These are phyloP conservation scores for Acanthurus tractus DNA, from an alignment of 2,797 vertebrate species.

Conservation along the genomic window DNA sequence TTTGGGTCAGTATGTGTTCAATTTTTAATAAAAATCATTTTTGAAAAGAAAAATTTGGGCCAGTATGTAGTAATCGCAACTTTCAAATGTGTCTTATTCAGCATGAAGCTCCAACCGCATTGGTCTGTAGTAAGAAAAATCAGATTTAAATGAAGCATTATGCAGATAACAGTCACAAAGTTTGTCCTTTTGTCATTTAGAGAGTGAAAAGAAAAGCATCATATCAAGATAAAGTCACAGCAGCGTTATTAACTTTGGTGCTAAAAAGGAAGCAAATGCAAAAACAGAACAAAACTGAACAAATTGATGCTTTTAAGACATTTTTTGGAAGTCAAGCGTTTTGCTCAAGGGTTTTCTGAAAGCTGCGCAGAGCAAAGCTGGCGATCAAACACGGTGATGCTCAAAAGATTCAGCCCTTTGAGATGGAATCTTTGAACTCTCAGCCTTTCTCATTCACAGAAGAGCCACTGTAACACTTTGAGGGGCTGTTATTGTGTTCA, in stretches of 20 bases:
- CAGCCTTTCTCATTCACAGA: constrained; percentile 41
- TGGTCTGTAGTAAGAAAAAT: not conserved
- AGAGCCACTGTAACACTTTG: constrained; percentile 50
- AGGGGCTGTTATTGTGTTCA: constrained; percentile 53
- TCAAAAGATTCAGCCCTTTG: constrained; percentile 52
- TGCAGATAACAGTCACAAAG: not conserved
- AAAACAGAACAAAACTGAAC: not conserved
- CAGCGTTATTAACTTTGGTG: not conserved
- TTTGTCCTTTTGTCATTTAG: not conserved
- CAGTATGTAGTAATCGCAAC: not conserved
- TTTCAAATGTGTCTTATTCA: not conserved
- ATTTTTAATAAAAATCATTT: not conserved
- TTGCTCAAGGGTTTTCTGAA: constrained; percentile 25
- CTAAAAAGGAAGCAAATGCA: not conserved
- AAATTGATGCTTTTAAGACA: constrained; percentile 9
- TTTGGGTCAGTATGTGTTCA: not conserved
- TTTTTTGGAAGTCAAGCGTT: constrained; percentile 39
- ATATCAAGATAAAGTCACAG: not conserved
- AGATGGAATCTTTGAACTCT: constrained; percentile 66
- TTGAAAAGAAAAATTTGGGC: not conserved
- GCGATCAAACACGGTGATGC: constrained; percentile 46
- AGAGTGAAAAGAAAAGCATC: not conserved
- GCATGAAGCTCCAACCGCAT: not conserved
- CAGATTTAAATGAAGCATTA: not conserved
- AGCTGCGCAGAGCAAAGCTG: constrained; percentile 13